These are phyloP conservation scores for Gymnocephalus cernua DNA, from an alignment of 2,113 vertebrate genomes.

Conservation along the genomic window DNA sequence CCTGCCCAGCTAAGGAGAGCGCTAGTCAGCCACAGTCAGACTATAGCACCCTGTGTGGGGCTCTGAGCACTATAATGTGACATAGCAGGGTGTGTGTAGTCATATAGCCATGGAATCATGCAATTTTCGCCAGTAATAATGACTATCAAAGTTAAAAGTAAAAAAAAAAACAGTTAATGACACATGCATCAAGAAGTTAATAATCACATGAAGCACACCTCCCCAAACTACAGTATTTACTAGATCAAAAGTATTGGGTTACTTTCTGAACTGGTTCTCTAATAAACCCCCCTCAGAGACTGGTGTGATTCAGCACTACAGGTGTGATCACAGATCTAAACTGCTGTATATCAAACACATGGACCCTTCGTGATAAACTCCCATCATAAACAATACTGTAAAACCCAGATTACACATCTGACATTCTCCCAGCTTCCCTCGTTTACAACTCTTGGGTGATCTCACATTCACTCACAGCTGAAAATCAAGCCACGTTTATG, in stretches of 20 bases:
- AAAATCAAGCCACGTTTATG: slow-evolving; percentile 32
- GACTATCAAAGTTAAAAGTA: slow-evolving; percentile 52
- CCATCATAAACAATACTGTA: slow-evolving; percentile 42
- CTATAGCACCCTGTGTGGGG: slow-evolving; percentile 59
- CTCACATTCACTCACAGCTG: slow-evolving; percentile 25
- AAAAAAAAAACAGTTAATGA: slow-evolving; percentile 24
- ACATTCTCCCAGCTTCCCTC: slow-evolving; percentile 12
- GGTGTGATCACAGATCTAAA: slow-evolving; percentile 58
- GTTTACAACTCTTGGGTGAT: slow-evolving; percentile 31
- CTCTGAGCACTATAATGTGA: slow-evolving; percentile 37
- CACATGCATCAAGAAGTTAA: slow-evolving; percentile 60
- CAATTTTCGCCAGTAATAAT: slow-evolving; percentile 40
- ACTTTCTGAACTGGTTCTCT: slow-evolving; percentile 42
- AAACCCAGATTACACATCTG: slow-evolving; percentile 41
- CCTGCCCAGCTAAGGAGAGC: slow-evolving; percentile 73
- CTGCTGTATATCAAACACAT: slow-evolving; percentile 45
- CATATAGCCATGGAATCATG: slow-evolving; percentile 13
- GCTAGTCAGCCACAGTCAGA: slow-evolving; percentile 64
- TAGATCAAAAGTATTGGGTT: slow-evolving; percentile 57
- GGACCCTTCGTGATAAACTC: slow-evolving; percentile 40
- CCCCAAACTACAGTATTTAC: slow-evolving; percentile 2
- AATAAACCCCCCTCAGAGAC: slow-evolving; percentile 60
- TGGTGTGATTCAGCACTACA: slow-evolving; percentile 64
- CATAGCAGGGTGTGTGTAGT: slow-evolving; percentile 30
- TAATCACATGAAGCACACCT: slow-evolving; percentile 34